phyloP scores from a whole-genome alignment of 2,797 vertebrate species.

The Pantherophis alleghaniensis region DNA sequence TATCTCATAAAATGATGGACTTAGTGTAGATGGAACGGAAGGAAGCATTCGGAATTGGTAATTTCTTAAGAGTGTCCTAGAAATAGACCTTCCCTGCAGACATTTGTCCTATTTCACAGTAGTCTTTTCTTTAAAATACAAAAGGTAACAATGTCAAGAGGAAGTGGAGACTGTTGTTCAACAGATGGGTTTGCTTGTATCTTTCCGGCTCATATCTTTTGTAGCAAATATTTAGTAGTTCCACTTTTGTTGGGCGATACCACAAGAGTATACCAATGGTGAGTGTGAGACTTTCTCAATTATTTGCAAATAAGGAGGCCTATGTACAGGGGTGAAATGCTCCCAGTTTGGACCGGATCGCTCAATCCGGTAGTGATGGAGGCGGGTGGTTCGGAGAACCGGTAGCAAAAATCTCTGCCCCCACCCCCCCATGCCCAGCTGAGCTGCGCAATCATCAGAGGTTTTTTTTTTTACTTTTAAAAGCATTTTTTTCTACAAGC shows the following conservation, averaged over 20 bases:
- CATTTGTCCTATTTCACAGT: constrained; percentile 45
- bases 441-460: too few species aligned
- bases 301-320: background rate
- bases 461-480: too few species aligned
- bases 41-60: constrained; percentile 26
- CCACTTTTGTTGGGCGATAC: background rate
- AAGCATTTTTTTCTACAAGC: too few species aligned
- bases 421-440: too few species aligned
- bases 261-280: background rate
- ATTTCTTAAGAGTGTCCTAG: constrained; percentile 25
- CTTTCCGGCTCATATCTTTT: constrained; percentile 21
- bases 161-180: constrained; percentile 8
- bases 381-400: too few species aligned
- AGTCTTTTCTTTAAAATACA: constrained; percentile 29
- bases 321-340: background rate
- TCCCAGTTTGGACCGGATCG: too few species aligned
- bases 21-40: constrained; percentile 23
- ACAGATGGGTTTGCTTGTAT: background rate
- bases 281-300: background rate
- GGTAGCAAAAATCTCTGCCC: too few species aligned
- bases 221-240: constrained; percentile 24
- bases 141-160: background rate
- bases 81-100: constrained; percentile 1
- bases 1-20: background rate
- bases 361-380: too few species aligned